Evolutionary conservation across 1,140 invertebrate species (phyloP).

Genomic region (Muscidifurax raptorellus): DNA sequence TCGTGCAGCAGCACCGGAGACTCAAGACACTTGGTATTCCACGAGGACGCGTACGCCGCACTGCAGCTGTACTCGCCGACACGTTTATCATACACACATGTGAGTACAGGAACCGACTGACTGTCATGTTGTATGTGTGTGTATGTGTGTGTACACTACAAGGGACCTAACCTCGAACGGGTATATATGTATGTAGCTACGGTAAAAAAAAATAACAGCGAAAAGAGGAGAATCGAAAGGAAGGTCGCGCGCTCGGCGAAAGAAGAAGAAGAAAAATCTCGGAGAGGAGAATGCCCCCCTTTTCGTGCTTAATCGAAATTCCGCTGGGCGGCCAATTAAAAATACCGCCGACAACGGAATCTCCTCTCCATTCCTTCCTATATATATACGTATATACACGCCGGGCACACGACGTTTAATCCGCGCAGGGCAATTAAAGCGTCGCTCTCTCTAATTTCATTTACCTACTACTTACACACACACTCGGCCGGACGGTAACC

Average conservation of each 20-base stretch:
- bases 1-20: no score
- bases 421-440: conserved; percentile 8
- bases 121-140: not conserved
- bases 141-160: not conserved
- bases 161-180: no score
- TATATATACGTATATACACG: not conserved
- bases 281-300: not conserved
- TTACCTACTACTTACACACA: not conserved
- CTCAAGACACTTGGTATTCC: not conserved
- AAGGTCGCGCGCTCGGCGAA: not conserved
- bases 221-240: not conserved
- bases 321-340: conserved; percentile 3
- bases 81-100: not conserved
- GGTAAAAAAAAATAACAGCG: not conserved
- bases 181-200: not conserved
- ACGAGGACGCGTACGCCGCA: not conserved
- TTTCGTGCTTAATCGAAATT: not conserved
- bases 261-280: not conserved
- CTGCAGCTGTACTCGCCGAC: not conserved
- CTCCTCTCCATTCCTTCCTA: not conserved
- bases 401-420: conserved; percentile 15
- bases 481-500: not conserved
- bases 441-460: conserved; percentile 7
- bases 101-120: not conserved
- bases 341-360: not conserved